Base-by-base conservation (phyloP, 2,113 vertebrate species). In the Limnothrissa miodon region DNA sequence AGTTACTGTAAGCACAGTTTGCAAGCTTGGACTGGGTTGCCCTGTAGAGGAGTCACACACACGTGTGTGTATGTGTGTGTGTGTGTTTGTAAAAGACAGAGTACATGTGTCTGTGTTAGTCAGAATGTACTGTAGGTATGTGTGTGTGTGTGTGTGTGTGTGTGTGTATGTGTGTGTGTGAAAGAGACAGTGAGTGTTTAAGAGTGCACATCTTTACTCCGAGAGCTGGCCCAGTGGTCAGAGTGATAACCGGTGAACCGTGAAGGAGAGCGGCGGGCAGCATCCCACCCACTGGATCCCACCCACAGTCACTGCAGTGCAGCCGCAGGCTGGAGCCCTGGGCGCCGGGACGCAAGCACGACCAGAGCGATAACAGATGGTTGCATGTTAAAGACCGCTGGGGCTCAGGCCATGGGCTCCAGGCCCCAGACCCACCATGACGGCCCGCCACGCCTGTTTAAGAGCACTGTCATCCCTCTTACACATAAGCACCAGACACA, bases 231-330 rank as follows among this genome's bases (percentile, higher is more conserved):
- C 23, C 87, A 78, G 89, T 87, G 90, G 89, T 90, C 85, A 81
- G 87, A 93, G 92, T 93, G 91, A 92, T 25, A 1, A 79, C 90
- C 92, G 86, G 85, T 92, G 92, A 93, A 91, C 93, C 92, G 84
- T 92, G 88, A 90, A 89, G 80, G 88, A 87, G 87, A 85, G 81
- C 78, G 86, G 83, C 56, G 85, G 87, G 81, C 82, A 39, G 87
- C 87, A 91, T 92, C 90, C 93, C 93, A 93, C 93, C 93, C 93
- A 93, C 87, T 82, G 87, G 87, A 92, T 91, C 46, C 93, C 93
- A 93, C 93, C 91, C 93, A 93, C 91, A 88, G 88, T 74, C 89
- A 91, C 88, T 82, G 82, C 85, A 79, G 87, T 86, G 56, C 84
- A 10, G 33, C 70, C n/a, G 7, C 29, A n/a, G 79, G 78, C 74